These are phyloP conservation scores for Odobenus rosmarus DNA, from an alignment of 2,113 vertebrate species.

Conservation along the genomic window DNA sequence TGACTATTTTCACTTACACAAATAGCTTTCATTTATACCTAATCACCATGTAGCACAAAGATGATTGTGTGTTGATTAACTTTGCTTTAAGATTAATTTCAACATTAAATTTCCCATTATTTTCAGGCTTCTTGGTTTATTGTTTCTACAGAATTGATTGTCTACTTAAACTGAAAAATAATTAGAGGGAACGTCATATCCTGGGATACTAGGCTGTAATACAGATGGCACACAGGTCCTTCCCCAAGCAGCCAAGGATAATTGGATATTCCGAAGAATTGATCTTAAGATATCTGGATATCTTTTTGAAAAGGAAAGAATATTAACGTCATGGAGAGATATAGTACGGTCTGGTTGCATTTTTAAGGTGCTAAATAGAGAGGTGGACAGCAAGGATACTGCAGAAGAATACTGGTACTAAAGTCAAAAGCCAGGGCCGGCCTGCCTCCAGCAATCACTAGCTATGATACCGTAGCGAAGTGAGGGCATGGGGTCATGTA, in stretches of 20 bases:
- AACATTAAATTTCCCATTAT: slow-evolving; percentile 57
- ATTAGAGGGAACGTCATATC: slow-evolving; percentile 53
- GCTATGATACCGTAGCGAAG: not conserved
- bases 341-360: not conserved
- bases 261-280: not conserved
- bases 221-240: not conserved
- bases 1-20: slow-evolving; percentile 69
- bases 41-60: slow-evolving; percentile 66
- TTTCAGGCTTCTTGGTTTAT: slow-evolving; percentile 57
- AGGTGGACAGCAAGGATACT: not conserved
- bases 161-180: slow-evolving; percentile 60
- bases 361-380: slow-evolving; percentile 6
- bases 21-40: slow-evolving; percentile 71
- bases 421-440: not conserved
- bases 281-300: not conserved
- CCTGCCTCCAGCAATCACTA: not conserved
- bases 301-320: slow-evolving; percentile 53
- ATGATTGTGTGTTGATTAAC: slow-evolving; percentile 75
- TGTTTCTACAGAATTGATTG: slow-evolving; percentile 55
- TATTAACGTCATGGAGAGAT: not conserved
- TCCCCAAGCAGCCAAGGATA: not conserved
- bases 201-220: not conserved
- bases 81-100: slow-evolving; percentile 74
- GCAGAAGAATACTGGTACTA: not conserved
- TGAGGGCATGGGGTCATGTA: not conserved